phyloP scores from a whole-genome alignment of 2,888 invertebrate genomes.

The Drosophila pegasa region DNA sequence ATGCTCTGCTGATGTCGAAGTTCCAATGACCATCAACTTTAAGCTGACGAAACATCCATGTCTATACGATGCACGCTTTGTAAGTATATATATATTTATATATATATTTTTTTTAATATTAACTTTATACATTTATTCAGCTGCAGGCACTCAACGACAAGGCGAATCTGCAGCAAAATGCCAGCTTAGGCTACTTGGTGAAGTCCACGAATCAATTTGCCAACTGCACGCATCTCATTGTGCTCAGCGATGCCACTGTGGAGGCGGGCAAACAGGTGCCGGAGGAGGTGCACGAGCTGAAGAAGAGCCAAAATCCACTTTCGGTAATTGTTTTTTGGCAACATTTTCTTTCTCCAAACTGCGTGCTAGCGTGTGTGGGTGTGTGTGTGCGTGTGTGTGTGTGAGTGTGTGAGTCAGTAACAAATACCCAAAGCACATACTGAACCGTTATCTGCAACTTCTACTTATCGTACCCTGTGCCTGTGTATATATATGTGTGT shows the following conservation, averaged over 20 bases:
- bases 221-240: constrained; percentile 58
- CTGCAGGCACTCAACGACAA: constrained; percentile 50
- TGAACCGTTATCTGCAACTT: constrained; percentile 1
- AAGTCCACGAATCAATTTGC: constrained; percentile 33
- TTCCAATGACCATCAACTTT: constrained; percentile 86
- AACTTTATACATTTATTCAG: constrained; percentile 18
- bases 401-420: constrained; percentile 1
- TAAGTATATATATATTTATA: constrained; percentile 39
- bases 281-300: constrained; percentile 49
- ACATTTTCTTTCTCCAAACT: background rate
- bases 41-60: constrained; percentile 87
- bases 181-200: constrained; percentile 53
- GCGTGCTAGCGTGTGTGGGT: background rate
- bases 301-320: constrained; percentile 67
- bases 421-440: background rate
- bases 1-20: constrained; percentile 84
- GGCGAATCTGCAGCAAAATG: constrained; percentile 40
- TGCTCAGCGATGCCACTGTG: constrained; percentile 21
- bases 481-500: too few relatives aligned
- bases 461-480: background rate
- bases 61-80: constrained; percentile 85
- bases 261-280: constrained; percentile 1
- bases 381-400: background rate
- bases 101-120: background rate
- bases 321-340: constrained; percentile 57